These are phyloP conservation scores for Tetanocera ferruginea DNA, from an alignment of 2,888 invertebrate species.

Conservation along the genomic window DNA sequence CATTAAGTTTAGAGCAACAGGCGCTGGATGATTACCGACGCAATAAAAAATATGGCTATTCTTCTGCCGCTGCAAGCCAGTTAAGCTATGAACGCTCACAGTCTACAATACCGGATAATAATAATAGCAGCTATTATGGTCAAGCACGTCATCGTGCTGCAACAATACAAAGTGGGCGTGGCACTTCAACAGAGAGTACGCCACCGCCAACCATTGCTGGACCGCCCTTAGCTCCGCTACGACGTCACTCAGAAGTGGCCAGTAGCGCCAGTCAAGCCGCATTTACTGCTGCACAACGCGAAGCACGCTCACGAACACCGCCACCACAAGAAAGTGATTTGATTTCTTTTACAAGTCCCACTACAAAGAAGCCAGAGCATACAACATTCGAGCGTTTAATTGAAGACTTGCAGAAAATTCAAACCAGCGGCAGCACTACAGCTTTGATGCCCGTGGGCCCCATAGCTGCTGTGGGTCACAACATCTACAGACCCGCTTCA, in stretches of 20 bases:
- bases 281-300: conserved; percentile 18
- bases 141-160: conserved; percentile 32
- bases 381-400: conserved; percentile 75
- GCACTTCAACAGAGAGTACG: conserved; percentile 19
- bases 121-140: conserved; percentile 47
- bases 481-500: conserved; percentile 39
- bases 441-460: conserved; percentile 60
- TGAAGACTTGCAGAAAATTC: conserved; percentile 72
- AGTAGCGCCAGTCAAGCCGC: conserved; percentile 37
- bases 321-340: conserved; percentile 73
- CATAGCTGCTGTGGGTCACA: conserved; percentile 51
- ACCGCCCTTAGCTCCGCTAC: conserved; percentile 47
- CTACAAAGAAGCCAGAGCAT: conserved; percentile 70
- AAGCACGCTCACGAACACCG: conserved; percentile 57
- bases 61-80: conserved; percentile 61
- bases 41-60: conserved; percentile 70
- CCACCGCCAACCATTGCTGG: conserved; percentile 29
- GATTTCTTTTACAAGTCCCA: conserved; percentile 80
- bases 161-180: conserved; percentile 19
- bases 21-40: conserved; percentile 86
- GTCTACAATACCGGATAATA: conserved; percentile 40
- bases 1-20: conserved; percentile 87
- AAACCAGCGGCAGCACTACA: conserved; percentile 53
- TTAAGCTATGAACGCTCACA: conserved; percentile 43
- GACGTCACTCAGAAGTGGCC: conserved; percentile 60